Percentiles rank a stretch among this genome's conserved stretches.
Evolutionary conservation across 1,140 invertebrate species (phyloP).

Genomic region (Caenorhabditis brenneri): DNA sequence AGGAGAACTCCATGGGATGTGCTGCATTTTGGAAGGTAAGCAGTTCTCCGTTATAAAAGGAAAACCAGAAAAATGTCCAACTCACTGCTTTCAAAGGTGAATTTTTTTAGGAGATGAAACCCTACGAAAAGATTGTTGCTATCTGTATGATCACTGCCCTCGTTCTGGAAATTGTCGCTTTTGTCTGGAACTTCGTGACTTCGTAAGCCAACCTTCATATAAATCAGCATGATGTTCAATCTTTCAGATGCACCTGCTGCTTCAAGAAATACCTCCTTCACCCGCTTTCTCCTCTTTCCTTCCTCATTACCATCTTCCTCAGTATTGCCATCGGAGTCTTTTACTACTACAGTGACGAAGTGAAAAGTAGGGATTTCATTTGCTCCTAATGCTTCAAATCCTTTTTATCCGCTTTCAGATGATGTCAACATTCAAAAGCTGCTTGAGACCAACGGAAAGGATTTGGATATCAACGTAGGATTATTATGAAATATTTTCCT

Average conservation of each 20-base stretch:
- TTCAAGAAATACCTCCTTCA: constrained; percentile 50
- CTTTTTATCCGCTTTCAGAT: not conserved
- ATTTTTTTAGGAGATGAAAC: constrained; percentile 12
- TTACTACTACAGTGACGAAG: not conserved
- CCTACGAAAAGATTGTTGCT: constrained; percentile 26
- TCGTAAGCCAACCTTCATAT: constrained; percentile 10
- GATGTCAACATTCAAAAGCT: constrained; percentile 23
- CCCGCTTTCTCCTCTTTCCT: constrained; percentile 34
- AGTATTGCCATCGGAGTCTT: not conserved
- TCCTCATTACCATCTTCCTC: constrained; percentile 40
- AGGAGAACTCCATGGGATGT: not conserved
- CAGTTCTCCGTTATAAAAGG: not conserved
- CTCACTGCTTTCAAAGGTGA: not conserved
- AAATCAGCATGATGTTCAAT: not conserved
- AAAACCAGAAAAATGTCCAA: too few relatives aligned
- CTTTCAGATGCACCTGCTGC: constrained; percentile 49
- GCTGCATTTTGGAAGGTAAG: constrained; percentile 9
- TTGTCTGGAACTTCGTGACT: constrained; percentile 45
- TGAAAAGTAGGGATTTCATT: not conserved
- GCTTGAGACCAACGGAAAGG: not conserved
- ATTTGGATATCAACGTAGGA: constrained; percentile 13
- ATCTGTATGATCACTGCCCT: constrained; percentile 42
- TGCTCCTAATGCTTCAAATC: too few relatives aligned
- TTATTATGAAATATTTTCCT: not conserved
- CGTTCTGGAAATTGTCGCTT: constrained; percentile 37